phyloP scores from a whole-genome alignment of 2,797 vertebrate genomes.

The Schizothorax lantsangensis region DNA sequence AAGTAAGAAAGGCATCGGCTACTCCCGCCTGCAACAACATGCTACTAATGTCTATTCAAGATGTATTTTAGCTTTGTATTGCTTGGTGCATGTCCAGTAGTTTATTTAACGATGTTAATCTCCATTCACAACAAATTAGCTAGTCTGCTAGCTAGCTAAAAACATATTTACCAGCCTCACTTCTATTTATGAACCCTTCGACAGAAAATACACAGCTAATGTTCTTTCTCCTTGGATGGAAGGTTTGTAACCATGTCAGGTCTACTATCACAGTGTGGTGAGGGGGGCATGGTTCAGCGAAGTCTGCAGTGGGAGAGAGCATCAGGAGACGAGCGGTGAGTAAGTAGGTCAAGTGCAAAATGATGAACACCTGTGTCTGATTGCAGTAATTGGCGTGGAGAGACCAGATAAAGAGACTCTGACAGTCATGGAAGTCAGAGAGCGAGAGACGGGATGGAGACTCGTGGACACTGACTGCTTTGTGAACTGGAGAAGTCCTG shows the following conservation, averaged over 20 bases:
- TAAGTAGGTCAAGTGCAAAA: too few species aligned
- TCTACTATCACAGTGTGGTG: too few species aligned
- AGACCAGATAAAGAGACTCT: too few species aligned
- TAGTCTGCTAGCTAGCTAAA: background rate
- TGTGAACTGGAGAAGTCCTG: too few species aligned
- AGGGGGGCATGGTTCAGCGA: too few species aligned
- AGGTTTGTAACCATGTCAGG: background rate
- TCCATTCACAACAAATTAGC: background rate
- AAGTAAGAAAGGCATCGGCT: background rate
- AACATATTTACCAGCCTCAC: background rate
- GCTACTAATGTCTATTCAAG: background rate
- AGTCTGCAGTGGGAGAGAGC: too few species aligned
- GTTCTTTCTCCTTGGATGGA: background rate
- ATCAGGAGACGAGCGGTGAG: too few species aligned
- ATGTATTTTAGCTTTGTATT: background rate
- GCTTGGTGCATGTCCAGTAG: background rate
- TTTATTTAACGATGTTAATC: background rate
- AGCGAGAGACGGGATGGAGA: too few species aligned
- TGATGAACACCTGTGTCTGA: too few species aligned
- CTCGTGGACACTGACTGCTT: too few species aligned
- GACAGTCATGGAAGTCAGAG: too few species aligned
- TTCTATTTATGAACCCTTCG: background rate
- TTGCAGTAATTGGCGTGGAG: too few species aligned
- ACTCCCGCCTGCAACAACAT: background rate
- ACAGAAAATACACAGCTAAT: background rate